These are phyloP conservation scores for Clarias pachynema DNA, from an alignment of 2,797 vertebrate species.

Conservation along the genomic window DNA sequence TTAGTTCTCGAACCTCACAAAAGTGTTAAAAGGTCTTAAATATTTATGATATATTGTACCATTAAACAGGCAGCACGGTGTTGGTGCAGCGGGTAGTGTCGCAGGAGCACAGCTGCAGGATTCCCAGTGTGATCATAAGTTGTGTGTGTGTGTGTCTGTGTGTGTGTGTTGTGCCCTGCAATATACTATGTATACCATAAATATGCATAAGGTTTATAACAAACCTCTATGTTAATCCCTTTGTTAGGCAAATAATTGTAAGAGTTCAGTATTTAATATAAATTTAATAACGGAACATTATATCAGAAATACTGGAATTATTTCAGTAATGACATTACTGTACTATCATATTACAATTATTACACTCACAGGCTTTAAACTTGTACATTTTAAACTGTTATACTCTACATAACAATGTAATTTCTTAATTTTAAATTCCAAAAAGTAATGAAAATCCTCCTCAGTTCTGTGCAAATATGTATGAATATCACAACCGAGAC, in stretches of 20 bases:
- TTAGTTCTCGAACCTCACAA: not conserved
- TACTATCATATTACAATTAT: not conserved
- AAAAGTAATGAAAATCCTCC: not conserved
- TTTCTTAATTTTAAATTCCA: not conserved
- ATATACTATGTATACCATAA: not conserved
- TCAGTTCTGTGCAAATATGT: not conserved
- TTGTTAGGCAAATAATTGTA: not conserved
- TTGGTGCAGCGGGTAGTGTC: not conserved
- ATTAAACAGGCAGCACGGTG: not conserved
- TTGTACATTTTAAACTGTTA: not conserved
- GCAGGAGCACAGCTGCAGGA: not conserved
- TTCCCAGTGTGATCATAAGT: not conserved
- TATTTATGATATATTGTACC: not conserved
- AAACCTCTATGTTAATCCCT: not conserved
- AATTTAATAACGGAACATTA: not conserved
- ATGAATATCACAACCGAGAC: not conserved
- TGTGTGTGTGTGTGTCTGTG: slow-evolving; percentile 9
- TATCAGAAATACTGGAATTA: too few relatives aligned
- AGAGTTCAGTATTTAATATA: not conserved
- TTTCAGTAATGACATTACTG: not conserved
- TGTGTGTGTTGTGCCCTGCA: not conserved
- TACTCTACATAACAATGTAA: not conserved
- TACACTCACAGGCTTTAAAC: not conserved
- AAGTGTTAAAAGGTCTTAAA: not conserved
- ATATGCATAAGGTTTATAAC: not conserved